Percentiles rank a stretch among this genome's conserved stretches.
Evolutionary conservation across 2,888 invertebrate species (phyloP).

Genomic region (Ganaspis brasiliensis): DNA sequence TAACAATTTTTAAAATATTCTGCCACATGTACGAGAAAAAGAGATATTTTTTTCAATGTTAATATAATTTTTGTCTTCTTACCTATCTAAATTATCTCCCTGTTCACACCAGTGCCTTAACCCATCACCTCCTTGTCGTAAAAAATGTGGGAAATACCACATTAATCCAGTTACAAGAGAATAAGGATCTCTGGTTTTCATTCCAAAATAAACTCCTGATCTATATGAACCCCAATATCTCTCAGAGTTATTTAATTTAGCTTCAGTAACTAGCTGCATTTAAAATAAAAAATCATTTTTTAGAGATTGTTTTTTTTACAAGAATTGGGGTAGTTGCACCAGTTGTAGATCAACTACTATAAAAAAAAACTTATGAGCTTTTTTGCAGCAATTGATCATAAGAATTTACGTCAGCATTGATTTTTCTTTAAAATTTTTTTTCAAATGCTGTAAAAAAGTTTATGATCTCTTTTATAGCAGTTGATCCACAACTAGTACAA

Average conservation of each 20-base stretch:
- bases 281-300: constrained; percentile 29
- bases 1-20: too few species aligned
- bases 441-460: too few species aligned
- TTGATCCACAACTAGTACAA: too few species aligned
- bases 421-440: too few species aligned
- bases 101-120: constrained; percentile 96
- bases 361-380: too few species aligned
- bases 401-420: too few species aligned
- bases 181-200: constrained; percentile 93
- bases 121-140: constrained; percentile 87
- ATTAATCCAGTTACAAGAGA: constrained; percentile 96
- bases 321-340: too few species aligned
- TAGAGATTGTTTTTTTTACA: constrained; percentile 38
- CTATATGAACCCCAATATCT: constrained; percentile 97
- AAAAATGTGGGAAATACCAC: constrained; percentile 93
- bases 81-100: constrained; percentile 89
- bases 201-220: constrained; percentile 93
- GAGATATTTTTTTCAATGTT: not conserved
- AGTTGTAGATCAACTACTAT: too few species aligned
- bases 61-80: constrained; percentile 74
- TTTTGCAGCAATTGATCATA: too few species aligned
- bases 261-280: constrained; percentile 85
- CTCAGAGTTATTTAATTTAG: constrained; percentile 88
- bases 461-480: too few species aligned
- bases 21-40: too few species aligned